Evolutionary conservation across 2,113 vertebrate genomes (phyloP).

Genomic region (Erythrocercus mccallii): DNA sequence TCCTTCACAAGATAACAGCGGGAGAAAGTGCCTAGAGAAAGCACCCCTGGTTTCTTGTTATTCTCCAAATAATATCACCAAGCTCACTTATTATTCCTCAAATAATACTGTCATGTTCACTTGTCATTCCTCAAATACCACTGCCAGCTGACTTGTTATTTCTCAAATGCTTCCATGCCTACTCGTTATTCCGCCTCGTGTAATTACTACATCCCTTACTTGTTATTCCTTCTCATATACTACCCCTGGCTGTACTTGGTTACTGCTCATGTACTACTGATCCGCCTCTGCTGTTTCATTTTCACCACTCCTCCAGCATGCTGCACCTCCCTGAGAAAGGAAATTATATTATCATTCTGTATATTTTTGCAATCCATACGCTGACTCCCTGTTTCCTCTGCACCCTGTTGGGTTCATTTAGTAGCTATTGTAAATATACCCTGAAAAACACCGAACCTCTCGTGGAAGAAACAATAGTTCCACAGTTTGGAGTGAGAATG

Average conservation of each 20-base stretch:
- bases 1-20: not conserved
- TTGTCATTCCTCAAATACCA: slow-evolving; percentile 57
- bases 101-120: slow-evolving; percentile 64
- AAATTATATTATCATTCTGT: not conserved
- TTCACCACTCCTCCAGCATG: not conserved
- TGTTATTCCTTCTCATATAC: slow-evolving; percentile 60
- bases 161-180: slow-evolving; percentile 47
- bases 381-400: not conserved
- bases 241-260: slow-evolving; percentile 19
- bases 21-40: slow-evolving; percentile 26
- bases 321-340: not conserved
- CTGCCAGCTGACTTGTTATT: slow-evolving; percentile 59
- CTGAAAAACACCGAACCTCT: not conserved
- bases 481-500: not conserved
- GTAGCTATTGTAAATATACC: not conserved
- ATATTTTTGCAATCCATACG: not conserved
- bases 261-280: slow-evolving; percentile 27
- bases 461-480: not conserved
- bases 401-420: not conserved
- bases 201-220: slow-evolving; percentile 66
- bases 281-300: slow-evolving; percentile 14
- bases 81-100: slow-evolving; percentile 61
- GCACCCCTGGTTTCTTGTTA: slow-evolving; percentile 47
- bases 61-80: slow-evolving; percentile 58
- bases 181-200: slow-evolving; percentile 27